phyloP scores from a whole-genome alignment of 2,113 vertebrate species.

The Leucopsar rothschildi region DNA sequence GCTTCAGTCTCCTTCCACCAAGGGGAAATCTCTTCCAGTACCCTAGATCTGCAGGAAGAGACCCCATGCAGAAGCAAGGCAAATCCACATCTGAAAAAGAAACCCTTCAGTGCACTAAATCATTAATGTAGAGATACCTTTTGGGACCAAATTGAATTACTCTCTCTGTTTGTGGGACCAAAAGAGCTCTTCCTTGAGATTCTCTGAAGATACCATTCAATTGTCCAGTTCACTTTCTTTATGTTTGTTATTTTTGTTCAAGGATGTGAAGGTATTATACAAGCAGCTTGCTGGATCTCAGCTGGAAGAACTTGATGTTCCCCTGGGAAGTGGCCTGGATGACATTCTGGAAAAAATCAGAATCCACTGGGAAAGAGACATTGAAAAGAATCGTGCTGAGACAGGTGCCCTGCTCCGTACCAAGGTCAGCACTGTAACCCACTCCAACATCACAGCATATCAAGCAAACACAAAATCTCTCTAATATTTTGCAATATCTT shows the following conservation, averaged over 20 bases:
- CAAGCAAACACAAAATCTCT: not conserved
- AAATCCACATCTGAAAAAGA: not conserved
- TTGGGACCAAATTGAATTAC: not conserved
- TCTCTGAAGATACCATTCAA: not conserved
- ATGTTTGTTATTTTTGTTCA: not conserved
- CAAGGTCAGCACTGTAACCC: conserved; percentile 74
- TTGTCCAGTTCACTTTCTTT: not conserved
- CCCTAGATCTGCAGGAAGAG: not conserved
- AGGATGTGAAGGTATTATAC: conserved; percentile 91
- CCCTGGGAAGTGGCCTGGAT: conserved; percentile 84
- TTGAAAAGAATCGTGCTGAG: conserved; percentile 83
- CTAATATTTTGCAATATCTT: not conserved
- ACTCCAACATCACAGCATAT: not conserved
- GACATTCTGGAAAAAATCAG: conserved; percentile 87
- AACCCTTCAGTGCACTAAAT: not conserved
- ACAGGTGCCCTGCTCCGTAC: conserved; percentile 80
- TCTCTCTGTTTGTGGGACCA: not conserved
- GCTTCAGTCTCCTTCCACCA: not conserved
- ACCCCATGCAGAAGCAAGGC: not conserved
- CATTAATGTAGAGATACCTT: not conserved
- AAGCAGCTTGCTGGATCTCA: conserved; percentile 86
- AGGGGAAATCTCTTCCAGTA: not conserved
- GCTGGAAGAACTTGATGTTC: conserved; percentile 80
- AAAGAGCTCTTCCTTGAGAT: not conserved
- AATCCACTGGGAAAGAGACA: conserved; percentile 89